phyloP scores from a whole-genome alignment of 2,797 vertebrate genomes.

The Gymnocypris eckloni region DNA sequence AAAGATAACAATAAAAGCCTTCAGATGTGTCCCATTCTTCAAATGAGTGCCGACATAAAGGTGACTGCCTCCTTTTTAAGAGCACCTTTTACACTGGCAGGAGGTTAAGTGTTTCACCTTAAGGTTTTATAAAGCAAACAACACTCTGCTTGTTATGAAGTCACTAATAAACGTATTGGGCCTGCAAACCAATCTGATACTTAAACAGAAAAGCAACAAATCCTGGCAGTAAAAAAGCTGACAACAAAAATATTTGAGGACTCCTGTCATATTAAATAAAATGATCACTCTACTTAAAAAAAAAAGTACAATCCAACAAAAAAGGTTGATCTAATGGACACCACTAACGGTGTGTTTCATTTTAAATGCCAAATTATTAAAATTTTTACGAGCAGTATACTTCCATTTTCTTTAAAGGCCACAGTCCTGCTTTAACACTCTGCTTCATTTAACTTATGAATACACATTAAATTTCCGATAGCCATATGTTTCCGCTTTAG shows the following conservation, averaged over 20 bases:
- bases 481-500: slow-evolving; percentile 65
- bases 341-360: neutral
- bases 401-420: slow-evolving; percentile 38
- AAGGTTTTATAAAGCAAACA: slow-evolving; percentile 27
- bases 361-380: slow-evolving; percentile 39
- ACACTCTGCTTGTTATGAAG: neutral
- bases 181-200: neutral
- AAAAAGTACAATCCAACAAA: neutral
- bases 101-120: slow-evolving; percentile 30
- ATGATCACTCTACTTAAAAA: neutral
- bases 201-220: neutral
- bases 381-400: slow-evolving; percentile 6
- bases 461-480: slow-evolving; percentile 60
- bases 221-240: neutral
- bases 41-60: slow-evolving; percentile 45
- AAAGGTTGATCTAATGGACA: neutral
- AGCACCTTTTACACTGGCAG: slow-evolving; percentile 34
- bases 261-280: slow-evolving; percentile 8
- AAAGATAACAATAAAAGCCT: slow-evolving; percentile 59
- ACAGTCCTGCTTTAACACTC: slow-evolving; percentile 2
- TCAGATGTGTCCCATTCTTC: slow-evolving; percentile 49
- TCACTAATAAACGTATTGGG: slow-evolving; percentile 5
- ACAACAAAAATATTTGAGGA: neutral
- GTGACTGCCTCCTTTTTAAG: slow-evolving; percentile 22
- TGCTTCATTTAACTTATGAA: slow-evolving; percentile 36